Base-by-base conservation (phyloP, 2,113 vertebrate genomes). In the Caloenas nicobarica region DNA sequence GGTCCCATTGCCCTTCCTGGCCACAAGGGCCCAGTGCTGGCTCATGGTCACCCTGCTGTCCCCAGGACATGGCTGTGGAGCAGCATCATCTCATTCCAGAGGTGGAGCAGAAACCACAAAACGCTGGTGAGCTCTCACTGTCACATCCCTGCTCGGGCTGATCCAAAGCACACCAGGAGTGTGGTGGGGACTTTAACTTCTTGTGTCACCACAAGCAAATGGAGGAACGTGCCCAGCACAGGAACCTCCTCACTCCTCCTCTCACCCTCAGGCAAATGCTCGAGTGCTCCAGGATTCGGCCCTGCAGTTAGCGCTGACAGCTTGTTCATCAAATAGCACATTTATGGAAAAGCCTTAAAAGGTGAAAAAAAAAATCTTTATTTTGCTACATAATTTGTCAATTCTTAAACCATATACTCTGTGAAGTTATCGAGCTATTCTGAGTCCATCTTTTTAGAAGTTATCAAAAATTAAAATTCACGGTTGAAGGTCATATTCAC, bases 221-320 rank as follows among this genome's bases (percentile, higher is more conserved):
- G 48, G 64, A 72, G 54, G 54, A 46, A 5, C 10, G 2, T 16
- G 15, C 36, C 71, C 48, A 48, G 22, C 50, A 31, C 0, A 0
- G 57, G 54, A n/a, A 17, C 23, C 61, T 81, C 64, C 64, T 21
- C 7, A 7, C 13, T 10, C 19, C 38, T 10, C 22, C 13, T 53
- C 10, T 70, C 29, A 18, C 51, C 56, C 61, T 36, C 3, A 9
- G 24, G 13, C 24, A 58, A 38, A 36, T 19, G 11, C 22, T 34
- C 0, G 2, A 14, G 34, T 38, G 24, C 1, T 19, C 9, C 25
- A 14, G 34, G 34, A 24, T 7, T 21, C 50, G 34, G 22, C 34
- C 26, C 4, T 14, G 48, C 53, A 50, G 36, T 57, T 50, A 61
- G 26, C 7, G 1, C 66, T 62, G 72, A 23, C n/a, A 66, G 28